Base-by-base conservation (phyloP, 2,797 vertebrate genomes). In the Pseudochaenichthys georgianus region DNA sequence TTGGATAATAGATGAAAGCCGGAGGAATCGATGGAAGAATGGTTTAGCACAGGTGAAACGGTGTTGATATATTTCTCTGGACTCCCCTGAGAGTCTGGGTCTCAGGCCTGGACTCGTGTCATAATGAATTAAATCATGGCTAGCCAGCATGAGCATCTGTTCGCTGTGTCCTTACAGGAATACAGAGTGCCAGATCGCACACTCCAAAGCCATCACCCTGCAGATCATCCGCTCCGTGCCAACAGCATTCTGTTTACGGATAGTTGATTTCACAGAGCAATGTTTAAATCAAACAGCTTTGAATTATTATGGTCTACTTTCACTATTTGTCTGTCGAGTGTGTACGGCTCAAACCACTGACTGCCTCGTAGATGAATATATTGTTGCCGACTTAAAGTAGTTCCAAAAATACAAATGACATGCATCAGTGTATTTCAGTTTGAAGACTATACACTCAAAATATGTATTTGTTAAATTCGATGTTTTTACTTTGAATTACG, bases 371-470 rank as follows among this genome's bases (percentile, higher is more conserved):
- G n/a, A 54, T 53, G 45, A 68, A 65, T 51, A 50, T 46, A 73
- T 34, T 16, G 38, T 23, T 81, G 81, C 70, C 77, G 77, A 88
- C 59, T 59, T 50, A 45, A 58, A 75, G 53, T 59, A 34, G 19
- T 16, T 73, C 73, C 70, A 50, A 64, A 81, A 81, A 80, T 80
- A 75, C 79, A 71, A 31, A 19, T 13, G 64, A 65, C 53, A n/a
- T 66, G 61, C 64, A 61, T 89, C 82, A 82, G 16, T 19, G n/a
- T 66, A 51, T 82, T 78, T 77, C 47, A 79, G 70, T 60, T 78
- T 64, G 54, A 34, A 50, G 58, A 53, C 28, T 28, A 28, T 1
- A 28, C 28, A 28, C 28, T 28, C 28, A 28, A 28, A 28, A 28
- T 28, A 28, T 5, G 23, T 28, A 28, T 28, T 28, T 28, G 28